Conservation (phyloP, 1,140 invertebrate species). For the Drosophila tristis region DNA sequence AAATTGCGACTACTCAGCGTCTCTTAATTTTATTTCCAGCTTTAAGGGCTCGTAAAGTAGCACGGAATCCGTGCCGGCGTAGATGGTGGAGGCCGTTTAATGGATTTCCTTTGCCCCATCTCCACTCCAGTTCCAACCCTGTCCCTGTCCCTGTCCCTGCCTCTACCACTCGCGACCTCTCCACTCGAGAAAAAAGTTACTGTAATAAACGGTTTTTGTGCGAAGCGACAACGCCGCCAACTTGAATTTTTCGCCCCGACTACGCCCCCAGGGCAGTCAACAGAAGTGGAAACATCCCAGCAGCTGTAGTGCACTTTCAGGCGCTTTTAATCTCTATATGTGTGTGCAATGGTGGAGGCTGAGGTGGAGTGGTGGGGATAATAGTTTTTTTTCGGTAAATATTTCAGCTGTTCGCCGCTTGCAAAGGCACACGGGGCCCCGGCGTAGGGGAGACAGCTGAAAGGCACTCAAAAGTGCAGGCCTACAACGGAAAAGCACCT, state of each 20-base stretch:
- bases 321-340: conserved; percentile 30
- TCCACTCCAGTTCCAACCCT: background rate
- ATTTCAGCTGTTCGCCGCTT: conserved; percentile 11
- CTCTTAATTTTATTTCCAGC: conserved; percentile 75
- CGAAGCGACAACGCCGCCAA: conserved; percentile 45
- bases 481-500: background rate
- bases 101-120: conserved; percentile 22
- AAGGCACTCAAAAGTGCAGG: conserved; percentile 5
- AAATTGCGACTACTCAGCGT: conserved; percentile 77
- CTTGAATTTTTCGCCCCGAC: conserved; percentile 48
- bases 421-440: conserved; percentile 4
- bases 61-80: conserved; percentile 8
- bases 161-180: background rate
- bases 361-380: background rate
- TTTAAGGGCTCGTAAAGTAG: conserved; percentile 69
- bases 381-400: conserved; percentile 27
- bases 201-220: conserved; percentile 59
- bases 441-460: background rate
- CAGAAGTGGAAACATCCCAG: conserved; percentile 21
- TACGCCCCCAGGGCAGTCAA: conserved; percentile 22
- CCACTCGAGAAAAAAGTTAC: conserved; percentile 29
- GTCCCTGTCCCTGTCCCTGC: background rate
- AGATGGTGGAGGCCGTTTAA: conserved; percentile 39
- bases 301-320: conserved; percentile 55
- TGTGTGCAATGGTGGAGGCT: conserved; percentile 3